A percentile compares a stretch with the other conserved stretches of the same genome.
These are phyloP conservation scores for Melanerpes formicivorus DNA, from an alignment of 2,113 vertebrate species.

Conservation along the genomic window DNA sequence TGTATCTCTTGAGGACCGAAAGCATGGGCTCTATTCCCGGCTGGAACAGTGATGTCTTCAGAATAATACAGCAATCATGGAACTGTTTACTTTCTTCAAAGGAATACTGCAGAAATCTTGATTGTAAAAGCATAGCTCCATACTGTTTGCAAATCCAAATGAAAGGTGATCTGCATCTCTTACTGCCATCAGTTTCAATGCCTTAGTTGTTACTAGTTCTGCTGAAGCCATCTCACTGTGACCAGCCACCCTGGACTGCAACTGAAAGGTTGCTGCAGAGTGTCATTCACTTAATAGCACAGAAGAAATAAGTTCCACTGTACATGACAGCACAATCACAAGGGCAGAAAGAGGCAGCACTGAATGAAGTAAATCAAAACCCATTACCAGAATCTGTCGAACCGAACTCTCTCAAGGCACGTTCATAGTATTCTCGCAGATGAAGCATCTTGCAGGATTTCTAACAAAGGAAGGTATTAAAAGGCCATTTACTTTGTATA, in stretches of 20 bases:
- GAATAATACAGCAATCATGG: neutral
- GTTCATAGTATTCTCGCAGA: slow-evolving; percentile 92
- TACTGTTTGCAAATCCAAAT: neutral
- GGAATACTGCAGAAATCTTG: neutral
- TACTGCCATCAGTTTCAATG: neutral
- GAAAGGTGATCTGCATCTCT: neutral
- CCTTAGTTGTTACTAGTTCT: neutral
- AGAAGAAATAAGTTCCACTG: neutral
- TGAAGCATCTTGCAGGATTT: slow-evolving; percentile 84
- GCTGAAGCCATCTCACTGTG: neutral
- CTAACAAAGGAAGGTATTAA: slow-evolving; percentile 74
- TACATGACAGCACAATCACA: neutral
- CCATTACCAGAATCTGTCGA: slow-evolving; percentile 84
- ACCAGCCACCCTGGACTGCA: neutral
- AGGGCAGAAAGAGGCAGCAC: neutral
- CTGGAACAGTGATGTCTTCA: neutral
- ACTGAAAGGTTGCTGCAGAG: neutral
- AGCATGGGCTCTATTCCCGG: neutral
- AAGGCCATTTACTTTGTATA: slow-evolving; percentile 14
- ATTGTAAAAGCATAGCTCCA: neutral
- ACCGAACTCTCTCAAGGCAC: slow-evolving; percentile 92
- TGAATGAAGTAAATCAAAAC: slow-evolving; percentile 14
- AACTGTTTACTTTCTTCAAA: neutral
- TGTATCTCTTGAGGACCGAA: neutral
- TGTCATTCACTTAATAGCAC: neutral